Evolutionary conservation across 2,113 vertebrate genomes (phyloP).

Genomic region (Heliornis fulica): DNA sequence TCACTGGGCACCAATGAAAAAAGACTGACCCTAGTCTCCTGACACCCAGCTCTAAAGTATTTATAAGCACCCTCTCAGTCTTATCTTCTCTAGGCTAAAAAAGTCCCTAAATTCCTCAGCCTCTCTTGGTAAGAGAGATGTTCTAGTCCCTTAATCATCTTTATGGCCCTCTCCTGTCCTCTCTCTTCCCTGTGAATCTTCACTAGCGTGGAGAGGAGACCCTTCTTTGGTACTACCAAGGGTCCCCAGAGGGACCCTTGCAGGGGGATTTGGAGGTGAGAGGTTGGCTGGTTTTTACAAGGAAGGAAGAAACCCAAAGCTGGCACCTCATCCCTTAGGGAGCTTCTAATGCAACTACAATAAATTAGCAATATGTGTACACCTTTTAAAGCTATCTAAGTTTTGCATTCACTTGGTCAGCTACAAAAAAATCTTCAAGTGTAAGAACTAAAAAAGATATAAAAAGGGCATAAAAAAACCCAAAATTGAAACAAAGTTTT

Average conservation of each 20-base stretch:
- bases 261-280: neutral
- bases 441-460: neutral
- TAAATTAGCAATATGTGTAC: neutral
- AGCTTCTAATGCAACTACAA: neutral
- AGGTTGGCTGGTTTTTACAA: neutral
- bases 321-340: neutral
- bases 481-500: neutral
- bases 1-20: too few relatives aligned
- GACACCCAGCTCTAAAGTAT: too few relatives aligned
- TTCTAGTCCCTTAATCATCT: too few relatives aligned
- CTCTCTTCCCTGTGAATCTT: neutral
- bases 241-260: neutral
- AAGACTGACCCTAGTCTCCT: too few relatives aligned
- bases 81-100: too few relatives aligned
- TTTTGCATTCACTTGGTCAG: neutral
- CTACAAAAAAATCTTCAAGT: neutral
- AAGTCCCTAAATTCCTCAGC: too few relatives aligned
- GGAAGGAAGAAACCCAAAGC: neutral
- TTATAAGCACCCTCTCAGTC: too few relatives aligned
- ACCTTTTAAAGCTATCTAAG: neutral
- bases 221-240: neutral
- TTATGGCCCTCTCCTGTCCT: neutral
- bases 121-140: too few relatives aligned
- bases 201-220: neutral
- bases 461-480: neutral